Evolutionary conservation across 2,113 vertebrate genomes (phyloP).

Genomic region (Cheilinus undulatus): DNA sequence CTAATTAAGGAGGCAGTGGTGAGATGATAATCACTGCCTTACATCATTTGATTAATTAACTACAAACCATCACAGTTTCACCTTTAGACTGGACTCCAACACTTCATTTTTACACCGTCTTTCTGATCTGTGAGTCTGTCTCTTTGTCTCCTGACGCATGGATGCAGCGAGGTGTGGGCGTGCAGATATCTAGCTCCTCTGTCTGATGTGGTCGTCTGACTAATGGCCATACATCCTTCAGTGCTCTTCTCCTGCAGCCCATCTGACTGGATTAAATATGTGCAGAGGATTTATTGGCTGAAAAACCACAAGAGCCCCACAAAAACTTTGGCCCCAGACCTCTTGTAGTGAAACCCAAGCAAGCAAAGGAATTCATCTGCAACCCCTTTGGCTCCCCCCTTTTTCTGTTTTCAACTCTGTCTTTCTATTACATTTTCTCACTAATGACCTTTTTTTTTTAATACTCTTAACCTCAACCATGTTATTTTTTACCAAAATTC

Average conservation of each 20-base stretch:
- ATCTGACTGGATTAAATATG: conserved; percentile 82
- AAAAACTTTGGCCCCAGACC: conserved; percentile 76
- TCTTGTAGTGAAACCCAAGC: conserved; percentile 65
- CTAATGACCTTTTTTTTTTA: conserved; percentile 1
- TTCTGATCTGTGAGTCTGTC: conserved; percentile 36
- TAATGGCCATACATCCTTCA: conserved; percentile 80
- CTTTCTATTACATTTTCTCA: conserved; percentile 27
- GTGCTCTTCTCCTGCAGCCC: conserved; percentile 75
- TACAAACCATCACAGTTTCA: conserved; percentile 14
- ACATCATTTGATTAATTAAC: conserved; percentile 13
- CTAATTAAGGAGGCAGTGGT: no score
- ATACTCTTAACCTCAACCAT: neutral
- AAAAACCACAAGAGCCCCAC: conserved; percentile 83
- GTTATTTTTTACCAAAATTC: conserved; percentile 1
- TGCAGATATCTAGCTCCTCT: conserved; percentile 40
- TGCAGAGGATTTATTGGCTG: conserved; percentile 83
- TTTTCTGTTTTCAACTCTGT: conserved; percentile 28
- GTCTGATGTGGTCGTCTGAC: conserved; percentile 81
- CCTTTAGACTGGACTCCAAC: conserved; percentile 22
- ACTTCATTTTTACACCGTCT: conserved; percentile 64
- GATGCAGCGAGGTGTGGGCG: conserved; percentile 30
- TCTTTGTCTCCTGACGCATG: conserved; percentile 11
- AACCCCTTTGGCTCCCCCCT: conserved; percentile 32
- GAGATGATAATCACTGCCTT: no score
- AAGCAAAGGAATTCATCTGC: conserved; percentile 65